phyloP scores from a whole-genome alignment of 92 coral and sea anemone genomes.

The Pocillopora meandrina region DNA sequence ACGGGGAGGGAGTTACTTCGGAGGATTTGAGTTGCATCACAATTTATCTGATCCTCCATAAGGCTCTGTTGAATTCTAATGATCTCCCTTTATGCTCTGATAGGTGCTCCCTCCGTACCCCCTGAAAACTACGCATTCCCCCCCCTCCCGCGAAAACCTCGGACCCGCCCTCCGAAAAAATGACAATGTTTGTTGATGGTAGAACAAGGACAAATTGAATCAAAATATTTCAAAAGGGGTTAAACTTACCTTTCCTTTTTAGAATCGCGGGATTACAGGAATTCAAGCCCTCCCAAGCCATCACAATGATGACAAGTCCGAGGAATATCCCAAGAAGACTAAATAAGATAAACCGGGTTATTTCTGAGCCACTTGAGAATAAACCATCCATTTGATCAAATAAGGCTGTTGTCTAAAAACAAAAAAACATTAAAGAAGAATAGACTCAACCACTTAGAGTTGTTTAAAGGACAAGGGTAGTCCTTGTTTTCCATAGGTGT shows the following conservation, averaged over 20 bases:
- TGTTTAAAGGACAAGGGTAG: not conserved
- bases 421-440: not conserved
- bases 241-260: not conserved
- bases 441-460: not conserved
- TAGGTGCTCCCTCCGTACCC: too few relatives aligned
- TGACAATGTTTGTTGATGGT: not conserved
- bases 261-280: not conserved
- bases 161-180: too few relatives aligned
- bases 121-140: too few relatives aligned
- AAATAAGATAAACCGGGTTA: not conserved
- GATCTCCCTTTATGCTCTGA: too few relatives aligned
- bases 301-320: not conserved
- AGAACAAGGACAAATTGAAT: not conserved
- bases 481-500: not conserved
- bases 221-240: not conserved
- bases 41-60: too few relatives aligned
- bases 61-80: too few relatives aligned
- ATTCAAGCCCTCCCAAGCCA: not conserved
- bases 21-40: too few relatives aligned
- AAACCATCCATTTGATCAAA: not conserved
- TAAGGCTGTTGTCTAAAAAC: not conserved
- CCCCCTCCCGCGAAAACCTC: too few relatives aligned
- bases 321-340: not conserved
- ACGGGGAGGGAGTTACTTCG: too few relatives aligned
- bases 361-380: conserved; percentile 1